Conservation (phyloP, 1,140 invertebrate species). For the Neotoxoptera formosana region DNA sequence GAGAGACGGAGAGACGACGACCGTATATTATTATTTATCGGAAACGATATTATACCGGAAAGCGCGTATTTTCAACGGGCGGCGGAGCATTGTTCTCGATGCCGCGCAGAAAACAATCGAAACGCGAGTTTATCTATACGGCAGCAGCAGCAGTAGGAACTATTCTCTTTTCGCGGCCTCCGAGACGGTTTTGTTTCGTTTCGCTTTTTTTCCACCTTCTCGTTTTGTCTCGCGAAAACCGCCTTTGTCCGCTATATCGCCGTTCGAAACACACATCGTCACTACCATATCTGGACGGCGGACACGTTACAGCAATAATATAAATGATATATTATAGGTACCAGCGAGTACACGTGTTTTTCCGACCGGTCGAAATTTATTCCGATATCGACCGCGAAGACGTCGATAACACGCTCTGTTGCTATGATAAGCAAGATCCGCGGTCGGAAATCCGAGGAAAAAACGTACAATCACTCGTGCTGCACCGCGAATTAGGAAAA, state of each 20-base stretch:
- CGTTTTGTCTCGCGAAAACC: not conserved
- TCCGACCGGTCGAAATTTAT: not conserved
- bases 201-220: not conserved
- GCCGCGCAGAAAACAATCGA: slow-evolving; percentile 25
- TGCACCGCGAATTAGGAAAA: too few species aligned
- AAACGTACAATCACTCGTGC: too few species aligned
- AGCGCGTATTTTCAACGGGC: slow-evolving; percentile 10
- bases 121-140: not conserved
- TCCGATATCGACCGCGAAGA: not conserved
- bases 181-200: not conserved
- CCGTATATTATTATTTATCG: slow-evolving; percentile 21
- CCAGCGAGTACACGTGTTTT: not conserved
- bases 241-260: not conserved
- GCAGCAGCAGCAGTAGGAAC: too few species aligned
- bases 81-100: slow-evolving; percentile 26
- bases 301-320: too few species aligned
- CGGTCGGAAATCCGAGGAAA: not conserved
- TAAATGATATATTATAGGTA: not conserved
- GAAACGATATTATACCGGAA: slow-evolving; percentile 29
- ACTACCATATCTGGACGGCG: not conserved
- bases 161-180: slow-evolving; percentile 14
- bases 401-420: not conserved
- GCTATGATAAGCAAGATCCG: not conserved
- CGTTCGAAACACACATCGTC: not conserved
- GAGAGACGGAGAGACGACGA: not conserved